Base-by-base conservation (phyloP, 2,113 vertebrate species). In the Chroicocephalus ridibundus region DNA sequence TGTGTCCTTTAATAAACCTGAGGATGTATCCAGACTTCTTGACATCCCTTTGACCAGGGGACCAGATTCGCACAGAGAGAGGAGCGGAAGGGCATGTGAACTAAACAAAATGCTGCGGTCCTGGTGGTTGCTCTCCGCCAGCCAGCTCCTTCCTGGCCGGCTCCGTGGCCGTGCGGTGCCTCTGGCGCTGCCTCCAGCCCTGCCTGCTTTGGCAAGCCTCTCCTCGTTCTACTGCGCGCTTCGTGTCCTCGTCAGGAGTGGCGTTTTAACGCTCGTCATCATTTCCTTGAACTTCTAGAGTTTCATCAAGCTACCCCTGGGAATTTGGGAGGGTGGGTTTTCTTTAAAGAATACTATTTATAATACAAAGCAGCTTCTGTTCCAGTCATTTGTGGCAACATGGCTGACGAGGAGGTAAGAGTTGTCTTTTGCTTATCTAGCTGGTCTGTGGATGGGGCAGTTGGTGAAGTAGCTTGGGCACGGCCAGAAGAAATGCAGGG, bases 371-470 rank as follows among this genome's bases (percentile, higher is more conserved):
- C 62, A 81, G 71, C 69, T 16, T 47, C 55, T 80, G 8, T 46
- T 70, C 5, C 40, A 38, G 44, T 69, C 9, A 9, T 74, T 77
- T 46, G 57, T 89, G 83, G 40, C 36, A n/a, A 3, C 8, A 9
- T 89, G 66, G 69, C 77, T 94, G 69, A 52, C 2, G 44, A 89
- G 83, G 81, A 87, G 79, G 44, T 84, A 70, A 79, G 90, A 85
- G 57, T 9, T 80, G 77, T 44, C 38, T 55, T 66, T 26, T 83
- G 42, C 69, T 92, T 85, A 14, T 49, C 36, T 47, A 62, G 25
- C 40, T 90, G 60, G 9, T 64, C 26, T 64, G 36, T 32, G 70
- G 14, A 54, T 1, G 7, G 54, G 58, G 15, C 66, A 40, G 4
- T 47, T 0, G 3, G 29, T 87, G 52, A 42, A 87, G 22, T 13